Percentiles rank a stretch among this genome's conserved stretches.
Conservation (phyloP, 1,140 invertebrate genomes). For the Drosophila ananassae region DNA sequence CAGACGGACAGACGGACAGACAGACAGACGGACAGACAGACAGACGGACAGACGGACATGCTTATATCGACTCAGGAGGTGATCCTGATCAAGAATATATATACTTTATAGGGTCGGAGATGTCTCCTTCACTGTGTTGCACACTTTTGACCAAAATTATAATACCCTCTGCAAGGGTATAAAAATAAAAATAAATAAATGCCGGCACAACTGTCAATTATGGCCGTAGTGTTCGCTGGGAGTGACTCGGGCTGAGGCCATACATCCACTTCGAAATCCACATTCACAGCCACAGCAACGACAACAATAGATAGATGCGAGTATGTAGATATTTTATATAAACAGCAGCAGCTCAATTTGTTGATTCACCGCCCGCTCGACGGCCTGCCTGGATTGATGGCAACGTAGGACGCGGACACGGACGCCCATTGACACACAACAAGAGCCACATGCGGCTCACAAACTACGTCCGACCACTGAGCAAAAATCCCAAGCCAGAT, state of each 20-base stretch:
- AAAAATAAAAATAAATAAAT: constrained; percentile 65
- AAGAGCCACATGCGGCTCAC: constrained; percentile 8
- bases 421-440: constrained; percentile 37
- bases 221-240: constrained; percentile 58
- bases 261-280: constrained; percentile 27
- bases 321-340: constrained; percentile 59
- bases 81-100: no score
- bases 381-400: constrained; percentile 64
- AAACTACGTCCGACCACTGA: constrained; percentile 16
- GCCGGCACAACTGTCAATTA: constrained; percentile 80
- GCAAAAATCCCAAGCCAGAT: background rate
- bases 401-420: constrained; percentile 54
- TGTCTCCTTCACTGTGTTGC: no score
- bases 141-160: no score
- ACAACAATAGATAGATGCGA: constrained; percentile 57
- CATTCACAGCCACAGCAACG: constrained; percentile 11
- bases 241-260: constrained; percentile 40
- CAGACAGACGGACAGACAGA: no score
- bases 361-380: constrained; percentile 51
- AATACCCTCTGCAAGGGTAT: no score
- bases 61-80: no score
- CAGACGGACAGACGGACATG: no score
- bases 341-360: constrained; percentile 77
- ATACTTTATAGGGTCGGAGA: no score
- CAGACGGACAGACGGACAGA: no score